These are phyloP conservation scores for Schizopygopsis malacanthus DNA, from an alignment of 2,797 vertebrate genomes.

Conservation along the genomic window DNA sequence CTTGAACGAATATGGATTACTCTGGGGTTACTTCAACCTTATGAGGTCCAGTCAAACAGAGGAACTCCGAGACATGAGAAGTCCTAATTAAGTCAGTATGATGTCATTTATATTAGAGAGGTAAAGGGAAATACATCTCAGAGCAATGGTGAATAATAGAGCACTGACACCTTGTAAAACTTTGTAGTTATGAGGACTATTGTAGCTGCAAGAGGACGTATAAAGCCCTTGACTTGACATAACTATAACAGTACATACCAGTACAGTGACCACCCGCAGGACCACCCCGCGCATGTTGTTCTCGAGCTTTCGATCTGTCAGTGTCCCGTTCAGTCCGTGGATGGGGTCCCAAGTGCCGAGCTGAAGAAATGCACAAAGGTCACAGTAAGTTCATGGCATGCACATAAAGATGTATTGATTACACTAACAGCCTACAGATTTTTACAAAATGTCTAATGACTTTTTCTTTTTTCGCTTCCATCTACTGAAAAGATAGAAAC, in stretches of 20 bases:
- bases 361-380: slow-evolving; percentile 69
- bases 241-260: slow-evolving; percentile 81
- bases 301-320: slow-evolving; percentile 96
- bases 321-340: slow-evolving; percentile 92
- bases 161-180: neutral
- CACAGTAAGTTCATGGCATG: slow-evolving; percentile 17
- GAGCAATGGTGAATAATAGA: slow-evolving; percentile 3
- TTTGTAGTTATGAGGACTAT: slow-evolving; percentile 1
- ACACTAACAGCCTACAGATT: slow-evolving; percentile 10
- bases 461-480: neutral
- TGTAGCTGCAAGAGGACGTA: neutral
- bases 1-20: slow-evolving; percentile 38
- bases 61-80: neutral
- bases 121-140: neutral
- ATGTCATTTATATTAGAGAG: slow-evolving; percentile 24
- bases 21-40: slow-evolving; percentile 10
- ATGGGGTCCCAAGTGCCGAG: slow-evolving; percentile 97
- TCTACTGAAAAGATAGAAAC: neutral
- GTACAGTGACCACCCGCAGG: slow-evolving; percentile 92
- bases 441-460: neutral
- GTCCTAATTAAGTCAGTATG: slow-evolving; percentile 26
- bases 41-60: slow-evolving; percentile 31
- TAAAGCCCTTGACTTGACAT: neutral
- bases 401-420: slow-evolving; percentile 22
- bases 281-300: slow-evolving; percentile 98